Percentiles rank a stretch among this genome's conserved stretches.
phyloP scores from a whole-genome alignment of 2,888 invertebrate species.

The Rotaria socialis region DNA sequence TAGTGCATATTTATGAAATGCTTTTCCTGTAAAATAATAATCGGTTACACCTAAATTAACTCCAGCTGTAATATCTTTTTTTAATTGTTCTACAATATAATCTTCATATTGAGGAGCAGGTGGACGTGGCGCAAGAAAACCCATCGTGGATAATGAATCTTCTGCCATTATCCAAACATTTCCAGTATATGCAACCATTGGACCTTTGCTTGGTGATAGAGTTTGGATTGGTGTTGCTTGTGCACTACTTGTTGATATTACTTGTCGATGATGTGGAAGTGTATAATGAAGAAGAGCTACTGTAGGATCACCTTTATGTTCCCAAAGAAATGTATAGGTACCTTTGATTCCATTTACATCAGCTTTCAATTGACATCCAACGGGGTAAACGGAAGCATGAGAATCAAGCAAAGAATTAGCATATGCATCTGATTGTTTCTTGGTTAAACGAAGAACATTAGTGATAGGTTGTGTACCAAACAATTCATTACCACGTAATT shows the following conservation, averaged over 20 bases:
- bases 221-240: background rate
- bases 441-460: background rate
- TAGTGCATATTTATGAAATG: slow-evolving; percentile 8
- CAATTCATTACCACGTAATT: background rate
- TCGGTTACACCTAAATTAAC: background rate
- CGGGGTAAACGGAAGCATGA: background rate
- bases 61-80: background rate
- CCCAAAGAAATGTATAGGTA: background rate
- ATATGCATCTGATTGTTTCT: background rate
- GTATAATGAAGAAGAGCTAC: background rate
- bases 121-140: slow-evolving; percentile 11
- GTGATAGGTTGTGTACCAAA: background rate
- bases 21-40: slow-evolving; percentile 33
- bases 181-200: background rate
- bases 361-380: background rate
- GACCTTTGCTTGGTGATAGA: background rate
- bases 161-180: background rate
- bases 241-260: background rate
- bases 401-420: background rate
- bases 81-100: background rate
- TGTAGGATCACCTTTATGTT: background rate
- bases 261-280: slow-evolving; percentile 1
- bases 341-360: background rate
- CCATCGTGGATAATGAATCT: background rate
- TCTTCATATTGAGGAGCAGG: background rate